phyloP scores from a whole-genome alignment of 2,888 invertebrate genomes.

The Aphidoletes aphidimyza region DNA sequence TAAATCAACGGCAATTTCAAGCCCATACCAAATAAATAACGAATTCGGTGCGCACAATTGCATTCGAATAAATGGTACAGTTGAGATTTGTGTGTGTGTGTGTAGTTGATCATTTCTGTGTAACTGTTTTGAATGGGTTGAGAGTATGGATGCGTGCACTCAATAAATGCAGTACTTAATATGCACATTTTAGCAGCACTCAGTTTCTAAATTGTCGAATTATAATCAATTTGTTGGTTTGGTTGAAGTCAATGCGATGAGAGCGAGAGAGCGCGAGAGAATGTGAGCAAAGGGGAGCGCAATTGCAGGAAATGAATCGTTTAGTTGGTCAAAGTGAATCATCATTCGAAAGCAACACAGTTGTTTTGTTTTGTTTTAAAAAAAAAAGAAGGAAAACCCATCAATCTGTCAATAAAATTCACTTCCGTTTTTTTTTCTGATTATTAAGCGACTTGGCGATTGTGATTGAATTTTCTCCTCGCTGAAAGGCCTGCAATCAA shows the following conservation, averaged over 20 bases:
- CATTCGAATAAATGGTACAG: neutral
- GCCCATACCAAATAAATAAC: conserved; percentile 2
- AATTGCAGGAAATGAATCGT: conserved; percentile 30
- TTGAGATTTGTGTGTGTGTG: too few species aligned
- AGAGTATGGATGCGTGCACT: neutral
- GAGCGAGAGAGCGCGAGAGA: too few species aligned
- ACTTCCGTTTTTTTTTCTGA: neutral
- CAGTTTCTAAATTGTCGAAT: neutral
- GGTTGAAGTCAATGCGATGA: neutral
- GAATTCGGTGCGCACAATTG: too few species aligned
- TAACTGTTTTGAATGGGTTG: too few species aligned
- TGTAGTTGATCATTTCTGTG: too few species aligned
- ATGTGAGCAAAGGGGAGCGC: too few species aligned
- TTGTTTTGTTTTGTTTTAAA: neutral
- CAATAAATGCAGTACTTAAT: neutral
- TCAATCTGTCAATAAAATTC: conserved; percentile 21
- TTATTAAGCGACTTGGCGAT: too few species aligned
- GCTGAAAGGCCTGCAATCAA: neutral
- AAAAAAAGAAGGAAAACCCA: neutral
- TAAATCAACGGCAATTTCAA: conserved; percentile 21
- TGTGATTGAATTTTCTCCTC: too few species aligned
- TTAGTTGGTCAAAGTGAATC: neutral
- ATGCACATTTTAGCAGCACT: neutral
- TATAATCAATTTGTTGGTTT: conserved; percentile 5
- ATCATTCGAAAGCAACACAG: neutral